Evolutionary conservation across 2,888 invertebrate species (phyloP).

Genomic region (Blastobasis adustella): DNA sequence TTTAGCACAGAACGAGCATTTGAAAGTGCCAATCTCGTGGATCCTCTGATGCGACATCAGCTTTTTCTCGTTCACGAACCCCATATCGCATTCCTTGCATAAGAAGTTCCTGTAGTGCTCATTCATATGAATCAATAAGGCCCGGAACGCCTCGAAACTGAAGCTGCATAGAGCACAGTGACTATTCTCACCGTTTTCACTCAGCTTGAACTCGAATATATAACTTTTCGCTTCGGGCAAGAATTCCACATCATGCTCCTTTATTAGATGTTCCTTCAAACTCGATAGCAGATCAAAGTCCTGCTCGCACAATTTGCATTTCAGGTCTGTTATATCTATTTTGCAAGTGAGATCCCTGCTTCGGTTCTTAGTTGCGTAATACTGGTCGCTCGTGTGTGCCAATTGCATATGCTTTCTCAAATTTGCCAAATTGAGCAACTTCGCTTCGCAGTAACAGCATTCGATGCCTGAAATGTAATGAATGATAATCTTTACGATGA

Average conservation of each 20-base stretch:
- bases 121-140: constrained; percentile 37
- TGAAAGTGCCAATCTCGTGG: constrained; percentile 17
- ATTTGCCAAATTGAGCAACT: too few species aligned
- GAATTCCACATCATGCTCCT: constrained; percentile 16
- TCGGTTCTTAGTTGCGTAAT: too few species aligned
- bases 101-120: constrained; percentile 26
- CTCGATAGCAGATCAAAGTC: too few species aligned
- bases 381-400: too few species aligned
- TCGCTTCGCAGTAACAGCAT: too few species aligned
- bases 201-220: constrained; percentile 39
- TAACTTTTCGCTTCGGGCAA: constrained; percentile 36
- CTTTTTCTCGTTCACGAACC: constrained; percentile 28
- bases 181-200: too few species aligned
- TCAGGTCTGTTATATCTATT: constrained; percentile 24
- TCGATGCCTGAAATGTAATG: too few species aligned
- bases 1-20: constrained; percentile 38
- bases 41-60: constrained; percentile 20
- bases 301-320: too few species aligned
- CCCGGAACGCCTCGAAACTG: constrained; percentile 29
- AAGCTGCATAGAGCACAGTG: too few species aligned
- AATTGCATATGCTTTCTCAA: too few species aligned
- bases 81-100: constrained; percentile 25
- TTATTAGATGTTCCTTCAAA: too few species aligned
- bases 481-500: too few species aligned
- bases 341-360: constrained; percentile 13